Conservation (phyloP, 2,113 vertebrate species). For the Nannospalax galili region DNA sequence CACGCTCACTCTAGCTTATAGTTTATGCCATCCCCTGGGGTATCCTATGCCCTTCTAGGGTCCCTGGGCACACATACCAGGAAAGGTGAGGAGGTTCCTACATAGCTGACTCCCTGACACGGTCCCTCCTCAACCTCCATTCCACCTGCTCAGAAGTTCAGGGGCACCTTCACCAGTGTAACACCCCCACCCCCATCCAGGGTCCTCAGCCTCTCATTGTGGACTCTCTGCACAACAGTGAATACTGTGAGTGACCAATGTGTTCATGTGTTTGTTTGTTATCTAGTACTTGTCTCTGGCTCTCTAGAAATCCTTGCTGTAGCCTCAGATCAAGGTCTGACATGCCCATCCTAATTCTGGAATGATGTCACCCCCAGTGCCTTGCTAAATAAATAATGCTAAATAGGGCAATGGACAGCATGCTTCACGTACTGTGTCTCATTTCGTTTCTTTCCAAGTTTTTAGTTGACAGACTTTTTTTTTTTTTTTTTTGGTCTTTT, state of each 20-base stretch:
- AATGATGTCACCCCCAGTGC: not conserved
- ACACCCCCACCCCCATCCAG: accelerated
- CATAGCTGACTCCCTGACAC: not conserved
- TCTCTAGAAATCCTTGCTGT: not conserved
- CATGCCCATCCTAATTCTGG: not conserved
- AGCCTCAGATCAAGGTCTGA: not conserved
- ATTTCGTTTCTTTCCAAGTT: not conserved
- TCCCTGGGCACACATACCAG: not conserved
- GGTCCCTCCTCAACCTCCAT: not conserved
- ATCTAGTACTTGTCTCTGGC: not conserved
- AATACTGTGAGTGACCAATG: accelerated
- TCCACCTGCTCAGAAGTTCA: conserved; percentile 1
- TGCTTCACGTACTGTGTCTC: not conserved
- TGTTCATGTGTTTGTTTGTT: not conserved
- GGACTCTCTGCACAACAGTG: not conserved
- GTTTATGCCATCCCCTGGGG: not conserved
- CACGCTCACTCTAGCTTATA: not conserved
- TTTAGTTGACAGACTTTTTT: not conserved
- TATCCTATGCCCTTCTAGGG: not conserved
- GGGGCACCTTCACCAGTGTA: not conserved
- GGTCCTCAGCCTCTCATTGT: not conserved
- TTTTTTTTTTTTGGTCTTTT: too few relatives aligned
- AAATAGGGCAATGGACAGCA: accelerated
- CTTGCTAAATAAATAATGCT: not conserved
- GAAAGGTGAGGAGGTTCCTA: not conserved